Percentiles rank a stretch among this genome's conserved stretches.
Evolutionary conservation across 2,888 invertebrate species (phyloP).

Genomic region (Cetonia aurata): DNA sequence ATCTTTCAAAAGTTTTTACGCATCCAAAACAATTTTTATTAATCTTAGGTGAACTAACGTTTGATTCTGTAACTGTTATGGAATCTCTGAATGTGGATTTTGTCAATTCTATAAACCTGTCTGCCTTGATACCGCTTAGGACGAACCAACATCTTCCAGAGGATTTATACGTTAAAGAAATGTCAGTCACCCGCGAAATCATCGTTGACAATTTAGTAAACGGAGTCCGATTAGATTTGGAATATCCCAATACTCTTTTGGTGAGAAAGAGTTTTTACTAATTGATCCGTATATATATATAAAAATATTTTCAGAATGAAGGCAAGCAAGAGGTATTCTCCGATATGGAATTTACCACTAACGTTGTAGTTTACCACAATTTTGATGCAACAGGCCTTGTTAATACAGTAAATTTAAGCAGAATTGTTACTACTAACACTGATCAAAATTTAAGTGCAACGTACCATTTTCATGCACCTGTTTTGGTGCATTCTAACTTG

Average conservation of each 20-base stretch:
- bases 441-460: slow-evolving; percentile 60
- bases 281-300: too few species aligned
- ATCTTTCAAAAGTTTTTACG: background rate
- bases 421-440: slow-evolving; percentile 64
- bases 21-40: background rate
- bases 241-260: slow-evolving; percentile 69
- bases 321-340: slow-evolving; percentile 64
- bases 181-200: slow-evolving; percentile 59
- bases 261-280: slow-evolving; percentile 61
- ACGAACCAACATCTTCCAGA: slow-evolving; percentile 66
- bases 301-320: slow-evolving; percentile 52
- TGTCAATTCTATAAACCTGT: slow-evolving; percentile 67
- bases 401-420: slow-evolving; percentile 63
- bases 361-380: slow-evolving; percentile 60
- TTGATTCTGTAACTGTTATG: slow-evolving; percentile 65
- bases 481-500: slow-evolving; percentile 55
- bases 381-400: slow-evolving; percentile 60
- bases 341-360: slow-evolving; percentile 63
- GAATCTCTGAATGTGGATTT: slow-evolving; percentile 63
- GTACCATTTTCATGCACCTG: slow-evolving; percentile 60
- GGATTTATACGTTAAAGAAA: slow-evolving; percentile 61
- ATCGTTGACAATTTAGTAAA: slow-evolving; percentile 64
- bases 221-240: slow-evolving; percentile 63
- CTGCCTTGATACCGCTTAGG: slow-evolving; percentile 66
- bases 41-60: slow-evolving; percentile 64